Percentiles rank a stretch among this genome's conserved stretches.
phyloP scores from a whole-genome alignment of 2,113 vertebrate genomes.

The Barnardius zonarius region DNA sequence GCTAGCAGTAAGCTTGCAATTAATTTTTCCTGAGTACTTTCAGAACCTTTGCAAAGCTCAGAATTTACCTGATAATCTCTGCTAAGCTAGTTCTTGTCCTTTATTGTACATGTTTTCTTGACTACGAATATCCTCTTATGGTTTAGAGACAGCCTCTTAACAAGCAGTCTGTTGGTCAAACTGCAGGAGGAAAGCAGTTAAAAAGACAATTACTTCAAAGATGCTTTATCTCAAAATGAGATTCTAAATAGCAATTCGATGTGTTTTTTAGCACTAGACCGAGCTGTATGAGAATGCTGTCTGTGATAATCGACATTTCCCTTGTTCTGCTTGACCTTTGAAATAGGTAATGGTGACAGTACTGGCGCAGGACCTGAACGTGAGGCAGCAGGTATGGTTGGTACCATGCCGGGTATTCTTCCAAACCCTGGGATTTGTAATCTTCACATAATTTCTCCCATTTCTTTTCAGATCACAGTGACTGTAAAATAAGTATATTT shows the following conservation, averaged over 20 bases:
- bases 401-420: rapidly evolving
- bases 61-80: neutral
- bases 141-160: neutral
- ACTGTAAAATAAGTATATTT: neutral
- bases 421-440: neutral
- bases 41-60: neutral
- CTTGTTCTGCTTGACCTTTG: neutral
- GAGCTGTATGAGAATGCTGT: neutral
- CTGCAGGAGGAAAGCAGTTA: slow-evolving; percentile 3
- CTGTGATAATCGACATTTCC: neutral
- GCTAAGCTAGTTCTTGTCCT: neutral
- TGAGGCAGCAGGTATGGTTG: neutral
- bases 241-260: neutral
- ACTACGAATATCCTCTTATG: neutral
- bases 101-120: neutral
- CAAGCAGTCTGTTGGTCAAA: neutral
- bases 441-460: neutral
- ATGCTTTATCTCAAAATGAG: neutral
- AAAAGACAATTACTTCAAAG: slow-evolving; percentile 23
- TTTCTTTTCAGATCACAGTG: neutral
- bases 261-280: neutral
- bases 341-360: neutral
- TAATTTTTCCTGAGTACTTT: neutral
- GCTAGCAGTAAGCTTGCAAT: neutral
- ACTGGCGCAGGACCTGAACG: neutral